Evolutionary conservation across 2,113 vertebrate genomes (phyloP).

Genomic region (Hoplias malabaricus): DNA sequence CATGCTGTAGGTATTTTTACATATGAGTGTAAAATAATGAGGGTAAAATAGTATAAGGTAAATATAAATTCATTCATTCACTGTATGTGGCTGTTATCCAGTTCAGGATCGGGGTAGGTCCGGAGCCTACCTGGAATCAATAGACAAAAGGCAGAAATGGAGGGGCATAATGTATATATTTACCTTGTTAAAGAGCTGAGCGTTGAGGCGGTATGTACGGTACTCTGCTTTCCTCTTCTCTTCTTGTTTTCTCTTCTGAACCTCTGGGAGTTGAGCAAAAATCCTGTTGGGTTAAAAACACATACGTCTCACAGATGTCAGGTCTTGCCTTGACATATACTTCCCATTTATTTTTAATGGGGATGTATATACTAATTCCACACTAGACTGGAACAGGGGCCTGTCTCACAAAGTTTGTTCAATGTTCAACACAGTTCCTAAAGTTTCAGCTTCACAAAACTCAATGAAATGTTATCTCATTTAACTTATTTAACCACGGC

Average conservation of each 20-base stretch:
- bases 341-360: neutral
- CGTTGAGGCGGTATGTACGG: conserved; percentile 78
- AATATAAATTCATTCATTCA: too few relatives aligned
- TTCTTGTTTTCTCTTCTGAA: conserved; percentile 80
- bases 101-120: too few relatives aligned
- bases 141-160: neutral
- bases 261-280: conserved; percentile 89
- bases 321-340: neutral
- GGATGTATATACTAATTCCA: neutral
- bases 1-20: neutral
- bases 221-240: conserved; percentile 81
- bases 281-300: conserved; percentile 70
- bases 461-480: too few relatives aligned
- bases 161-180: neutral
- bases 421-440: too few relatives aligned
- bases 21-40: too few relatives aligned
- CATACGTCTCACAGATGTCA: neutral
- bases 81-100: too few relatives aligned
- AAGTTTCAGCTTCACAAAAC: too few relatives aligned
- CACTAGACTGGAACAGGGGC: neutral
- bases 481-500: too few relatives aligned
- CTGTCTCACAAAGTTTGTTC: too few relatives aligned
- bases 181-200: conserved; percentile 86
- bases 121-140: too few relatives aligned
- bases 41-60: too few relatives aligned